phyloP scores from a whole-genome alignment of 2,888 invertebrate species.

The Keiferia lycopersicella region DNA sequence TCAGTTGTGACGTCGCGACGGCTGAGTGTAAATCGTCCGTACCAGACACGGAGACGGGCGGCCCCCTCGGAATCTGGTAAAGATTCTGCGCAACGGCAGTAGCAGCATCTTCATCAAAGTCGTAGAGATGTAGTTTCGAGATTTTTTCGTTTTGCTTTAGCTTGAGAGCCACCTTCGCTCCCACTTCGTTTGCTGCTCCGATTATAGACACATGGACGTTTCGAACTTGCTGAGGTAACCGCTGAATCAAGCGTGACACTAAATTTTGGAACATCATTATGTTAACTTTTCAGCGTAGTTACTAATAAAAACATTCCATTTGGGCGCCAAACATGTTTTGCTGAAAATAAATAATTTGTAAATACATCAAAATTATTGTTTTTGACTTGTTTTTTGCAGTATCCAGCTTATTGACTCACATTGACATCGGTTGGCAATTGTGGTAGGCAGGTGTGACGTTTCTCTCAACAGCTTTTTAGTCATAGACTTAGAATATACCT shows the following conservation, averaged over 20 bases:
- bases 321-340: background rate
- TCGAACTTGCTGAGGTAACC: slow-evolving; percentile 31
- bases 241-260: background rate
- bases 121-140: slow-evolving; percentile 51
- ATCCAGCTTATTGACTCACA: too few relatives aligned
- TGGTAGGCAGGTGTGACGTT: too few relatives aligned
- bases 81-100: slow-evolving; percentile 54
- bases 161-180: slow-evolving; percentile 55
- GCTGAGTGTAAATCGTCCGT: slow-evolving; percentile 46
- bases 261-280: background rate
- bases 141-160: slow-evolving; percentile 57
- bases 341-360: too few relatives aligned
- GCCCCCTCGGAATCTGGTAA: slow-evolving; percentile 51
- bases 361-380: too few relatives aligned
- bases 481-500: too few relatives aligned
- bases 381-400: too few relatives aligned
- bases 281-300: background rate
- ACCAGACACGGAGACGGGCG: slow-evolving; percentile 42
- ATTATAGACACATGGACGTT: slow-evolving; percentile 58
- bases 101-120: slow-evolving; percentile 50
- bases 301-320: background rate
- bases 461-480: too few relatives aligned
- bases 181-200: slow-evolving; percentile 58
- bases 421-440: too few relatives aligned
- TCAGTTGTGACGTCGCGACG: slow-evolving; percentile 48